Evolutionary conservation across 1,140 invertebrate genomes (phyloP), one percentile per base, ranked within the genome.

Genomic region (Drosophila rufa): DNA sequence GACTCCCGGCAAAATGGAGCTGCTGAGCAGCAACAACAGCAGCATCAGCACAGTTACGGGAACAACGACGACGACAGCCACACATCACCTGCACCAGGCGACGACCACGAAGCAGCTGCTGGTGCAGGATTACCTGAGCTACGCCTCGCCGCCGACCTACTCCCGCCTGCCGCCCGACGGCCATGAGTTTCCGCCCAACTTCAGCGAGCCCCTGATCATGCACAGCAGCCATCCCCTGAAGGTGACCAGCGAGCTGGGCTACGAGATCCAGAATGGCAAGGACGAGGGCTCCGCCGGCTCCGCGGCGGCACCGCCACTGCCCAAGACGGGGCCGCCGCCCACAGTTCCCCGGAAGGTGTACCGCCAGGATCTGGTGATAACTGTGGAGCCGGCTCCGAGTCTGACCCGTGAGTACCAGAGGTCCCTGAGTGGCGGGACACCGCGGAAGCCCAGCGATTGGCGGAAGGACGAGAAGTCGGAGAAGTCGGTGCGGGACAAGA

Each of bases 81-180:
- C 75, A 43, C 76, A 78, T 40, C 58, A 79, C 17, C 67, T 67
- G 67, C 75, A 79, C 30, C 67, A 70, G 64, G 64, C 67, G 19
- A 62, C 78, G 27, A 82, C 75, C 30, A 81, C 81, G n/a, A 85
- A 89, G 36, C 92, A 91, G 50, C 43, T 92, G 75, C 70, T 92
- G 61, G 83, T 89, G 27, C 91, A 86, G 76, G 92, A 92, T 61
- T 92, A 92, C 42, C 61, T 93, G 19, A 92, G 85, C 70, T 90
- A 90, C 81, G 85, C 85, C 65, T 82, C 92, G 27, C 92, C 92
- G 36, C 92, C 92, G 19, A 93, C 94, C 19, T 94, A 94, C 82
- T 96, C 96, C 30, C 95, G 97, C 75, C 95, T 97, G 83, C 97
- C 97, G 69, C 97, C 97, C 51, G 97, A 98, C 93, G 97, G 97